Evolutionary conservation across 2,797 vertebrate genomes (phyloP).

Genomic region (Enteromius viviparus): DNA sequence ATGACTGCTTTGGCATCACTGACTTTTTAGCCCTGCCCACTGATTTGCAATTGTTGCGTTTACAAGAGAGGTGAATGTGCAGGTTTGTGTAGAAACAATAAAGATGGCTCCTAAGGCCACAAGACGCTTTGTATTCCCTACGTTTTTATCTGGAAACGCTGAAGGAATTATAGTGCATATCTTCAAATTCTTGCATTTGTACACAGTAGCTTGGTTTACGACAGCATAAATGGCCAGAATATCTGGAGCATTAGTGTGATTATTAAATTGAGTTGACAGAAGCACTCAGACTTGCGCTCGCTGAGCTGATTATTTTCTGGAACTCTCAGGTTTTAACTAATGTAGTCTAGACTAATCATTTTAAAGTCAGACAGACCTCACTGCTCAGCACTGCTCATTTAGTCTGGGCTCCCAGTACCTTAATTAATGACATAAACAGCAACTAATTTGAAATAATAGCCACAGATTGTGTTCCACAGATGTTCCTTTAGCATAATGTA

Average conservation of each 20-base stretch:
- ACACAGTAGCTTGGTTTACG: conserved; percentile 4
- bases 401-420: conserved; percentile 1
- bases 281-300: conserved; percentile 21
- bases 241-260: conserved; percentile 40
- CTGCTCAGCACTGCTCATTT: conserved; percentile 28
- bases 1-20: neutral
- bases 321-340: conserved; percentile 42
- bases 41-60: too few relatives aligned
- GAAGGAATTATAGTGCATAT: too few relatives aligned
- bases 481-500: neutral
- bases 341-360: conserved; percentile 51
- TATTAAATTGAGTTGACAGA: conserved; percentile 32
- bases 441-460: conserved; percentile 1
- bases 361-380: conserved; percentile 34
- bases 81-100: too few relatives aligned
- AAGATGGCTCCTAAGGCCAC: too few relatives aligned
- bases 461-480: neutral
- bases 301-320: conserved; percentile 41
- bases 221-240: conserved; percentile 5
- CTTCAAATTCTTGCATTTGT: neutral
- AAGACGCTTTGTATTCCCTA: too few relatives aligned
- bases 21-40: too few relatives aligned
- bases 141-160: too few relatives aligned
- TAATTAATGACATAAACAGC: conserved; percentile 19
- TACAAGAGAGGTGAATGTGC: too few relatives aligned